A percentile compares a stretch with the other conserved stretches of the same genome.
These are phyloP conservation scores for Sander lucioperca DNA, from an alignment of 2,113 vertebrate species.

Conservation along the genomic window DNA sequence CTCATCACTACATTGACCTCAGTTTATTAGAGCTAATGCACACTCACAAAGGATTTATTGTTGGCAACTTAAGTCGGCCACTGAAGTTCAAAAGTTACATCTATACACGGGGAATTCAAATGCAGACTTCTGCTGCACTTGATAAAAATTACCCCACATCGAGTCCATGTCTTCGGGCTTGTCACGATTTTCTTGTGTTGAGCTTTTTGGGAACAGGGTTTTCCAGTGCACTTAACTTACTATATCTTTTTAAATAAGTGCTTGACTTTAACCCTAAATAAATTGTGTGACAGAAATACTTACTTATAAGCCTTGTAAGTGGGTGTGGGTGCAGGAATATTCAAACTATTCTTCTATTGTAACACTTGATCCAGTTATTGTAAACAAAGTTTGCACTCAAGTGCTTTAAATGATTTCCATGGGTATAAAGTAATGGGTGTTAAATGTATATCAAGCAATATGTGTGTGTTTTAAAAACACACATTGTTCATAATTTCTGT, in stretches of 20 bases:
- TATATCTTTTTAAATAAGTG: background rate
- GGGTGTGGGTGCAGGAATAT: background rate
- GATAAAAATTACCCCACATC: background rate
- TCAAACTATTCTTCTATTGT: background rate
- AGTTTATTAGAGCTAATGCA: slow-evolving; percentile 9
- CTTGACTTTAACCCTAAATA: background rate
- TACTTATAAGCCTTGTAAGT: background rate
- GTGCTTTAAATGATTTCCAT: background rate
- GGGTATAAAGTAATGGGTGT: background rate
- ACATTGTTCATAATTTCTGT: background rate
- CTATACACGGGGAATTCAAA: background rate
- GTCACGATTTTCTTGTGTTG: background rate
- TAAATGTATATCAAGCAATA: background rate
- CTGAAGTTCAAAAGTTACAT: slow-evolving; percentile 3
- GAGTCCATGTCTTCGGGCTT: background rate
- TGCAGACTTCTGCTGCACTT: slow-evolving; percentile 6
- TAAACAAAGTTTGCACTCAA: background rate
- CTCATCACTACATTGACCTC: slow-evolving; percentile 31
- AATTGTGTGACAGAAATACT: background rate
- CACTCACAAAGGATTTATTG: slow-evolving; percentile 26
- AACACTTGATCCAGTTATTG: background rate
- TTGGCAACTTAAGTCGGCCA: background rate
- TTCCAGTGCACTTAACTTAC: background rate
- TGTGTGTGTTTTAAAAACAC: background rate
- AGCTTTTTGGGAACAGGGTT: slow-evolving; percentile 2